These are phyloP conservation scores for Halcyon chelicuti DNA, from an alignment of 2,797 vertebrate genomes.

Conservation along the genomic window DNA sequence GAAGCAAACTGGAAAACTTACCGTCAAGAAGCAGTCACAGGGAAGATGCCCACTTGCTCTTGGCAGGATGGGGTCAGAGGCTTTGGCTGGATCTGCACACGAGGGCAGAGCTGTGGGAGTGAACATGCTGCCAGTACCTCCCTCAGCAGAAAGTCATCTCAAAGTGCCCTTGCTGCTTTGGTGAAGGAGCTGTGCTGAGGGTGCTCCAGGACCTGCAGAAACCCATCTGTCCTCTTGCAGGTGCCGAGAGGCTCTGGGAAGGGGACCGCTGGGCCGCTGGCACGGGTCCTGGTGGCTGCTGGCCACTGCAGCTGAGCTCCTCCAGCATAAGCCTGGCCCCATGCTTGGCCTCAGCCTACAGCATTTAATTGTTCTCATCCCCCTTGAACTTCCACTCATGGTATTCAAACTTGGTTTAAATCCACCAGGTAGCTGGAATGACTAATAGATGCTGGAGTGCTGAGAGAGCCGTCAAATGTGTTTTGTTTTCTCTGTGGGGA, in stretches of 20 bases:
- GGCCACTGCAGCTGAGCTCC: not conserved
- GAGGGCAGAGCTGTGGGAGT: rapidly evolving
- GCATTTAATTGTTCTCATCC: not conserved
- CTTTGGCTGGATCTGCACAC: not conserved
- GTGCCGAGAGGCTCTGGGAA: rapidly evolving
- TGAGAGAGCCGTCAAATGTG: not conserved
- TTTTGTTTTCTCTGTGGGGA: conserved; percentile 8
- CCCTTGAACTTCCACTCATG: rapidly evolving
- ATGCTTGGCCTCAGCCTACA: not conserved
- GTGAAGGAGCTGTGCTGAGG: not conserved
- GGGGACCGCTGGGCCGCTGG: not conserved
- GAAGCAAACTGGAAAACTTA: not conserved
- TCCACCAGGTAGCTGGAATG: not conserved
- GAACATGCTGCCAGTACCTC: rapidly evolving
- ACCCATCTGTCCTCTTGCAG: not conserved
- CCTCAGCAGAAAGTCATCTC: not conserved
- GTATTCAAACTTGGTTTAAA: not conserved
- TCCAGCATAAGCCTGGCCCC: not conserved
- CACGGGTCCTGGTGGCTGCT: not conserved
- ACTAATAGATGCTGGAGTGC: not conserved
- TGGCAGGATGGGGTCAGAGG: not conserved
- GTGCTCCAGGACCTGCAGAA: not conserved
- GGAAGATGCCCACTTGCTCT: not conserved
- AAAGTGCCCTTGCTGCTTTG: not conserved
- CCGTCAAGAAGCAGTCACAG: rapidly evolving